Base-by-base conservation (phyloP, 2,797 vertebrate species). In the Pipistrellus nathusii region DNA sequence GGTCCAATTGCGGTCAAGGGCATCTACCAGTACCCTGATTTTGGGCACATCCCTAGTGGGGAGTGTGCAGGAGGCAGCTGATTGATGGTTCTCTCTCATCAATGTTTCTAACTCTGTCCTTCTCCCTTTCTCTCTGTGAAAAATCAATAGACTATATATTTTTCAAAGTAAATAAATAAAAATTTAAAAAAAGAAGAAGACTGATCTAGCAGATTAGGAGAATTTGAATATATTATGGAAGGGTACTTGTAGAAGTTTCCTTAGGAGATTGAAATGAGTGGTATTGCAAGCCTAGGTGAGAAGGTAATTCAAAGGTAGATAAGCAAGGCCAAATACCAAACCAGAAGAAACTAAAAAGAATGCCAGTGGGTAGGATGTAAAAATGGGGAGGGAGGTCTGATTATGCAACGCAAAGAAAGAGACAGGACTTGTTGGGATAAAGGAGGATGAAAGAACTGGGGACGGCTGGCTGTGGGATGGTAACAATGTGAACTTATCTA, bases 151-250 rank as follows among this genome's bases (percentile, higher is more conserved):
- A 55, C 20, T 55, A 55, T 55, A 55, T 53, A 44, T 44, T 44
- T 55, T 55, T 18, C 2, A 51, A 51, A 51, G 48, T 55, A 55
- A 62, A 62, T 62, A 62, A 62, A 27, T 62, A 62, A 62, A 59
- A 13, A 27, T 2, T 27, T 59, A 2, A 1, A 59, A 59, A 27
- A 59, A 59, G 5, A 75, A 38, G 95, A 81, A 53, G 41, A 53
- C 0, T 93, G 81, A 75, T 23, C 12, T 8, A 62, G 25, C 46
- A 9, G 57, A 82, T 30, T 15, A 75, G 41, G 62, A 68, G 48
- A 77, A 94, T 53, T 62, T 86, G 55, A 92, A 80, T 7, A 9
- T 81, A 48, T 69, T 57, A 81, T 27, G 27, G 25, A 73, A 85
- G 55, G 35, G 25, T 69, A 44, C 14, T 88, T 80, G 75, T 6